Evolutionary conservation across 2,113 vertebrate species (phyloP).

Genomic region (Calidris pygmaea): DNA sequence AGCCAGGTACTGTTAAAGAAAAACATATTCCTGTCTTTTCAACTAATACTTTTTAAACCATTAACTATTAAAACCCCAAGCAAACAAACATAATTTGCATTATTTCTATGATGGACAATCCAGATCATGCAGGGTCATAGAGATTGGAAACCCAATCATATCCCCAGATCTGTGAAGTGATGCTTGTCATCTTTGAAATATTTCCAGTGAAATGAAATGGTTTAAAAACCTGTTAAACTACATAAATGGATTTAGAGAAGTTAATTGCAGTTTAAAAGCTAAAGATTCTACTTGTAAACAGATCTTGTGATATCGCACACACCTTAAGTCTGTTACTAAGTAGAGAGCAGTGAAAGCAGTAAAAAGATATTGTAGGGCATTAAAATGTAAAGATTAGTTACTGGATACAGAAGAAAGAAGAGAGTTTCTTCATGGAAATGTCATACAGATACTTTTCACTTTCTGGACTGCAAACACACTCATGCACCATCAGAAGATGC

Average conservation of each 20-base stretch:
- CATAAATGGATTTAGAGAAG: slow-evolving; percentile 37
- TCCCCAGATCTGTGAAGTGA: slow-evolving; percentile 80
- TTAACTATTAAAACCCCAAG: slow-evolving; percentile 50
- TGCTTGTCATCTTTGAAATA: slow-evolving; percentile 29
- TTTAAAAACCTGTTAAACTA: slow-evolving; percentile 62
- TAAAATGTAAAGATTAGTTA: slow-evolving; percentile 64
- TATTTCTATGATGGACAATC: slow-evolving; percentile 66
- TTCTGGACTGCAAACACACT: slow-evolving; percentile 70
- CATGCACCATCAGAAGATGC: slow-evolving; percentile 70
- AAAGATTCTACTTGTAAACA: slow-evolving; percentile 58
- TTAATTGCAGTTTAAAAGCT: slow-evolving; percentile 36
- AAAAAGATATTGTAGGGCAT: slow-evolving; percentile 54
- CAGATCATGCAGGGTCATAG: slow-evolving; percentile 77
- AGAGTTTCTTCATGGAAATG: slow-evolving; percentile 69
- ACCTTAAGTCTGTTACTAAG: slow-evolving; percentile 51
- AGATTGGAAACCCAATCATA: slow-evolving; percentile 85
- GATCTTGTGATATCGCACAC: slow-evolving; percentile 79
- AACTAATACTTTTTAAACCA: slow-evolving; percentile 71
- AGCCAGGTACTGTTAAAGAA: slow-evolving; percentile 90
- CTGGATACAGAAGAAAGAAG: slow-evolving; percentile 76
- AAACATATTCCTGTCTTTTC: slow-evolving; percentile 65
- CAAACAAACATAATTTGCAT: slow-evolving; percentile 53
- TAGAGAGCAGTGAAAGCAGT: slow-evolving; percentile 64
- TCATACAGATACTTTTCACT: slow-evolving; percentile 70
- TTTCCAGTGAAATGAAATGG: slow-evolving; percentile 36